Evolutionary conservation across 2,113 vertebrate genomes (phyloP).

Genomic region (Elephantulus edwardii): DNA sequence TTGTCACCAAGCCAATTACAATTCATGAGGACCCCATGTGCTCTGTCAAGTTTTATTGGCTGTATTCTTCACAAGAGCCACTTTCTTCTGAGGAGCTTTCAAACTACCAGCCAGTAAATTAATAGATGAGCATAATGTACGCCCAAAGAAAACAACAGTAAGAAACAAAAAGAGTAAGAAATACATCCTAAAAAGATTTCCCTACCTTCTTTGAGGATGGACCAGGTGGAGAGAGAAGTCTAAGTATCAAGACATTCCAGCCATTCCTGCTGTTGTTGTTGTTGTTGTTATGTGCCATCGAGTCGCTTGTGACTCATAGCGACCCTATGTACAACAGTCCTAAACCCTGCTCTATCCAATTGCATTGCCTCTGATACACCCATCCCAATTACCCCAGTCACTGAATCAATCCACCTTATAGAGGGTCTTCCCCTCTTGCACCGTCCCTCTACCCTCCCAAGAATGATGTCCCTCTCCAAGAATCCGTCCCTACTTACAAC

Average conservation of each 20-base stretch:
- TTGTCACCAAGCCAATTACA: not conserved
- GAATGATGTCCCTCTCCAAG: no score
- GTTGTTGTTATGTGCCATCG: no score
- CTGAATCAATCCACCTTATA: no score
- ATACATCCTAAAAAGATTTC: not conserved
- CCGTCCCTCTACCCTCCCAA: no score
- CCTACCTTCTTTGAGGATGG: not conserved
- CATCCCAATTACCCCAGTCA: no score
- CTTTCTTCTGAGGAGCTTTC: not conserved
- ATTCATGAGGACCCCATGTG: not conserved
- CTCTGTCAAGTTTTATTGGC: not conserved
- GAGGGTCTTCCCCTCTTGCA: no score
- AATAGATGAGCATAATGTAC: not conserved
- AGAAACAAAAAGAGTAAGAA: slow-evolving; percentile 29
- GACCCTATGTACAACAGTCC: no score
- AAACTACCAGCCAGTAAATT: not conserved
- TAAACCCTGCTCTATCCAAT: no score
- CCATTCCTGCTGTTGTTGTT: not conserved
- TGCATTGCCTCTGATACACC: no score
- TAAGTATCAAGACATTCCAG: not conserved
- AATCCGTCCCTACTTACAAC: no score
- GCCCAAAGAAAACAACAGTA: not conserved
- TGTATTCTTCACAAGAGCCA: not conserved
- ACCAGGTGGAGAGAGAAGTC: not conserved
- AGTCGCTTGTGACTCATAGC: no score